A percentile compares a stretch with the other conserved stretches of the same genome.
phyloP scores from a whole-genome alignment of 2,888 invertebrate genomes.

The Colostygia pectinataria region DNA sequence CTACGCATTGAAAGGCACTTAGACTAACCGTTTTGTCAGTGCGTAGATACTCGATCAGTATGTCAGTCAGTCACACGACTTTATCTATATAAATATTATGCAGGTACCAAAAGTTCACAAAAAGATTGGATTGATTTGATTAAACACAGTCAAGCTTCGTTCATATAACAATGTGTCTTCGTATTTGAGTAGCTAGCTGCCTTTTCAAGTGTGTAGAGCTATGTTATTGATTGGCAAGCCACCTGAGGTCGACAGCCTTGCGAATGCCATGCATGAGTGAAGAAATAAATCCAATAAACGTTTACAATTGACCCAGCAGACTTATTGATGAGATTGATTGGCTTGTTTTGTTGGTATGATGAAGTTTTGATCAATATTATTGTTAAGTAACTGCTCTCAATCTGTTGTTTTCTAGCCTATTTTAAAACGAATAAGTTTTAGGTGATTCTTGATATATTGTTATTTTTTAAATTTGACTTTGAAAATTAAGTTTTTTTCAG shows the following conservation, averaged over 20 bases:
- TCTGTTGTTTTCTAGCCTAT: not conserved
- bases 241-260: slow-evolving; percentile 52
- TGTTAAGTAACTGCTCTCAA: not conserved
- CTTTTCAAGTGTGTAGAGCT: slow-evolving; percentile 40
- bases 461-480: too few species aligned
- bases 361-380: not conserved
- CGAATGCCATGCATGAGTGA: slow-evolving; percentile 56
- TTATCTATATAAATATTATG: too few species aligned
- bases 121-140: not conserved
- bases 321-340: slow-evolving; percentile 26
- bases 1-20: too few species aligned
- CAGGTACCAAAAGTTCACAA: too few species aligned
- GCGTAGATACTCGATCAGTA: too few species aligned
- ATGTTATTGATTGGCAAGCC: slow-evolving; percentile 61
- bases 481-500: too few species aligned
- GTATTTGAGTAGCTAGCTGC: slow-evolving; percentile 9
- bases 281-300: slow-evolving; percentile 50
- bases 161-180: not conserved
- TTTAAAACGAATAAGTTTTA: too few species aligned
- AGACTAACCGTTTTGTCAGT: too few species aligned
- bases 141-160: slow-evolving; percentile 2
- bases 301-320: slow-evolving; percentile 24
- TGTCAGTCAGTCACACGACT: too few species aligned
- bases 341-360: slow-evolving; percentile 5
- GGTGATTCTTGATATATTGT: too few species aligned